Evolutionary conservation across 2,113 vertebrate genomes (phyloP).

Genomic region (Chrysochloris asiatica): DNA sequence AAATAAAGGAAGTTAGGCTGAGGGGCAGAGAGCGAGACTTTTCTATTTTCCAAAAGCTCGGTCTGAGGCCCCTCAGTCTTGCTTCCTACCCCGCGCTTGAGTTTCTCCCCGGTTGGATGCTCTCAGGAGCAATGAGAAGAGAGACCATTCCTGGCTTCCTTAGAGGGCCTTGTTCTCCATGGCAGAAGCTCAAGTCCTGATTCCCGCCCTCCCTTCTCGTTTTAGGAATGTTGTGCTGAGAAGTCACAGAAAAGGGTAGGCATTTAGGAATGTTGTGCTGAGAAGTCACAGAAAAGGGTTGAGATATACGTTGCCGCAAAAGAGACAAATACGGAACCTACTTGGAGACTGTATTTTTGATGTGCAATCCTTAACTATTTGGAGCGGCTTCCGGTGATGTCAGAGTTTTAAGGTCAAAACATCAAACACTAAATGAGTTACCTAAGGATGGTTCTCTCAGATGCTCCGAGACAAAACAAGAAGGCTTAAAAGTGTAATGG

Average conservation of each 20-base stretch:
- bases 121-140: constrained; percentile 69
- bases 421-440: not conserved
- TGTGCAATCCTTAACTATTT: not conserved
- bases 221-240: constrained; percentile 71
- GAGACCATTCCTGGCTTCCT: constrained; percentile 49
- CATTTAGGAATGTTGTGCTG: constrained; percentile 64
- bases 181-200: constrained; percentile 56
- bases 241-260: constrained; percentile 66
- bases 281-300: constrained; percentile 49
- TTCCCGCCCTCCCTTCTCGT: constrained; percentile 55
- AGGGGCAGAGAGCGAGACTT: constrained; percentile 83
- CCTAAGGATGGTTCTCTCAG: not conserved
- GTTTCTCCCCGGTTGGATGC: constrained; percentile 77
- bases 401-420: constrained; percentile 17
- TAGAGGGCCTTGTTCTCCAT: constrained; percentile 65
- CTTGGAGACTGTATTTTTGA: not conserved
- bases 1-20: constrained; percentile 81
- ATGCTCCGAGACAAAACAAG: constrained; percentile 41
- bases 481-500: not conserved
- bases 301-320: constrained; percentile 3
- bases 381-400: not conserved
- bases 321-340: not conserved
- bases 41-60: constrained; percentile 82
- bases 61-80: constrained; percentile 81
- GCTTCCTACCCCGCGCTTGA: constrained; percentile 80